Conservation (phyloP, 2,888 invertebrate genomes). For the Branchellion lobata region DNA sequence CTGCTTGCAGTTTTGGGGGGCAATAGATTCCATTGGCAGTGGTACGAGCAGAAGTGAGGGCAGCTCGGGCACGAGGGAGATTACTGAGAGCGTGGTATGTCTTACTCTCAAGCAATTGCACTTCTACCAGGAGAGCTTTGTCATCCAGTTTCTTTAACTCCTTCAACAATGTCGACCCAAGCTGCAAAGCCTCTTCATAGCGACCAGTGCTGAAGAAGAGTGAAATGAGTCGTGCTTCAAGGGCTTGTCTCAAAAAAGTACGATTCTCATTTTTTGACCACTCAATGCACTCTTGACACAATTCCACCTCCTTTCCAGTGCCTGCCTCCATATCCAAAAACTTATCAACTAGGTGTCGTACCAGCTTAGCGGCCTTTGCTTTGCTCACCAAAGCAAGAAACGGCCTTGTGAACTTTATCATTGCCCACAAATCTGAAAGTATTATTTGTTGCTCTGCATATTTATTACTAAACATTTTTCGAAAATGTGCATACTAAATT, state of each 20-base stretch:
- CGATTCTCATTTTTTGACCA: slow-evolving; percentile 98
- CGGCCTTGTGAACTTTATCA: slow-evolving; percentile 91
- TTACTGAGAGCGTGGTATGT: slow-evolving; percentile 96
- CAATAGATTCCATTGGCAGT: slow-evolving; percentile 99
- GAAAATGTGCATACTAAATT: background rate
- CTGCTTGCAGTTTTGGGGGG: slow-evolving; percentile 96
- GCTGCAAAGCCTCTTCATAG: slow-evolving; percentile 59
- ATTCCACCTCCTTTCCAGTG: slow-evolving; percentile 81
- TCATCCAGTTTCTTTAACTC: slow-evolving; percentile 98
- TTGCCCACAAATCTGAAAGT: slow-evolving; percentile 65
- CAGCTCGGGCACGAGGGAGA: slow-evolving; percentile 85
- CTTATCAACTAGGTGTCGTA: slow-evolving; percentile 91
- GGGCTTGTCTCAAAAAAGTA: slow-evolving; percentile 90
- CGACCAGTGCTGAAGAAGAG: slow-evolving; percentile 70
- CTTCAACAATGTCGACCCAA: slow-evolving; percentile 76
- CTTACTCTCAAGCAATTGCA: slow-evolving; percentile 95
- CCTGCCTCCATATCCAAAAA: slow-evolving; percentile 95
- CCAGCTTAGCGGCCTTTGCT: slow-evolving; percentile 97
- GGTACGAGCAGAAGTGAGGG: slow-evolving; percentile 95
- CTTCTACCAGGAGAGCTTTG: slow-evolving; percentile 96
- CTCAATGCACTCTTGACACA: slow-evolving; percentile 87
- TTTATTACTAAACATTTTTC: background rate
- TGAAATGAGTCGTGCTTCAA: slow-evolving; percentile 90
- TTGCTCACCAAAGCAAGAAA: slow-evolving; percentile 93
- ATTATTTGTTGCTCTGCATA: background rate